Conservation (phyloP, 2,113 vertebrate genomes). For the Albula glossodonta region DNA sequence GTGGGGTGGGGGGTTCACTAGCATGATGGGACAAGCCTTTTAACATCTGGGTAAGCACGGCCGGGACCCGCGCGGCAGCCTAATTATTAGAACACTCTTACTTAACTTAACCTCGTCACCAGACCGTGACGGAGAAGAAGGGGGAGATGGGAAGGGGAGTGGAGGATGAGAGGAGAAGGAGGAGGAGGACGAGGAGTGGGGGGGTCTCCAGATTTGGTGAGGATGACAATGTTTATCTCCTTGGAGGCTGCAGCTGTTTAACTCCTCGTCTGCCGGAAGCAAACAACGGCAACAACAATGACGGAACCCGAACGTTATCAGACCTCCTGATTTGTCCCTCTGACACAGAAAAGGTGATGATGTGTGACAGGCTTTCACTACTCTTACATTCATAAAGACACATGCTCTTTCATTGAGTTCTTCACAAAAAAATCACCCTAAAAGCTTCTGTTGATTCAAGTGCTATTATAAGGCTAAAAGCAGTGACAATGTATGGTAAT, state of each 20-base stretch:
- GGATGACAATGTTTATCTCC: conserved; percentile 62
- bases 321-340: neutral
- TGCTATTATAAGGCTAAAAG: neutral
- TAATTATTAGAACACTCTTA: conserved; percentile 92
- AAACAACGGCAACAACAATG: neutral
- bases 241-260: conserved; percentile 53
- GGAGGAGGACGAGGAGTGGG: conserved; percentile 24
- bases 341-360: neutral
- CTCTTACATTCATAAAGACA: neutral
- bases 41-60: conserved; percentile 95
- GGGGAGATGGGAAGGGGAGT: conserved; percentile 40
- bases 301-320: neutral
- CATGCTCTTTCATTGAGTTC: neutral
- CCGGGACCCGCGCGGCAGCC: conserved; percentile 73
- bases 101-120: conserved; percentile 80
- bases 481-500: neutral
- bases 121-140: conserved; percentile 70
- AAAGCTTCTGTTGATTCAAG: neutral
- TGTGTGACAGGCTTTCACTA: neutral
- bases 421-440: neutral
- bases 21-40: conserved; percentile 78
- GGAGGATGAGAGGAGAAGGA: neutral
- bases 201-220: conserved; percentile 52
- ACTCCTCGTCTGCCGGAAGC: conserved; percentile 55
- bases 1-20: conserved; percentile 55